phyloP scores from a whole-genome alignment of 1,140 invertebrate genomes.

The Goniozus legneri region DNA sequence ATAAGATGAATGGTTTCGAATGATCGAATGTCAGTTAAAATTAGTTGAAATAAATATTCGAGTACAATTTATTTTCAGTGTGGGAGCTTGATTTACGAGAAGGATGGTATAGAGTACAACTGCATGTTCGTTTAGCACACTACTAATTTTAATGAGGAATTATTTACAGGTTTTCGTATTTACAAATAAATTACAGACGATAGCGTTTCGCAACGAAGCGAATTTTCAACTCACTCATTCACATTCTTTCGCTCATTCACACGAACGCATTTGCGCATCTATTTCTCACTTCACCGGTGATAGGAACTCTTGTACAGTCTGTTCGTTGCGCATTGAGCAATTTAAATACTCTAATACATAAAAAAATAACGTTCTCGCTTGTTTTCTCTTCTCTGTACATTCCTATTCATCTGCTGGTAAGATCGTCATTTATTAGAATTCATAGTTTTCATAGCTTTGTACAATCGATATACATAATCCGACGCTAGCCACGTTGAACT shows the following conservation, averaged over 20 bases:
- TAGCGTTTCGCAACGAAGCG: conserved; percentile 8
- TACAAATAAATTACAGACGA: conserved; percentile 55
- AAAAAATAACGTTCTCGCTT: conserved; percentile 19
- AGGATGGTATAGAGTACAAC: neutral
- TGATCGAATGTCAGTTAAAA: too few species aligned
- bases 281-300: too few species aligned
- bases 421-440: too few species aligned
- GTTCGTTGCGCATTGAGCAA: conserved; percentile 46
- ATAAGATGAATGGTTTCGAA: too few species aligned
- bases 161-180: conserved; percentile 42
- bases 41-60: too few species aligned
- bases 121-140: neutral
- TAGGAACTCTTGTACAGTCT: conserved; percentile 54
- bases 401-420: neutral
- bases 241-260: too few species aligned
- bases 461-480: too few species aligned
- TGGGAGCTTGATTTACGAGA: too few species aligned
- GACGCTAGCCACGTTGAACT: too few species aligned
- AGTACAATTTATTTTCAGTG: too few species aligned
- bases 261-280: too few species aligned
- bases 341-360: conserved; percentile 8
- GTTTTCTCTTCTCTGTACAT: conserved; percentile 16
- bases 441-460: too few species aligned
- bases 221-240: conserved; percentile 13
- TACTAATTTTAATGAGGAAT: neutral